Evolutionary conservation across 1,140 invertebrate species (phyloP).

Genomic region (Phenacoccus solenopsis): DNA sequence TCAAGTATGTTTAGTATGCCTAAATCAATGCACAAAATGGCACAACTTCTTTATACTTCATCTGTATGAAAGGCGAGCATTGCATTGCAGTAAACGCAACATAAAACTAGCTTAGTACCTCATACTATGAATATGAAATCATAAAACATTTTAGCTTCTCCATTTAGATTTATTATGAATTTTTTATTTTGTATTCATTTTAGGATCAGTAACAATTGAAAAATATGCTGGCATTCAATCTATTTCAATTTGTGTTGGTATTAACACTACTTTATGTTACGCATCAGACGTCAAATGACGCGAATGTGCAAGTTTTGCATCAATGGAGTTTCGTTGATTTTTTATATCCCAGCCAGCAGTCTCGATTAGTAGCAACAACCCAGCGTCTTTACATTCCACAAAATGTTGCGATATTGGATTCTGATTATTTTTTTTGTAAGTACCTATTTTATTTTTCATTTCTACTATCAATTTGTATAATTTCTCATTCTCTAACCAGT

Average conservation of each 20-base stretch:
- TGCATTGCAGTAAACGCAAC: no score
- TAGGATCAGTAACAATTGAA: no score
- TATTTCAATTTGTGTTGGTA: background rate
- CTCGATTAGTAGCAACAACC: background rate
- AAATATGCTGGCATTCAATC: no score
- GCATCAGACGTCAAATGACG: background rate
- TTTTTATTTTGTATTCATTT: no score
- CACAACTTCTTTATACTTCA: no score
- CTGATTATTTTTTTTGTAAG: constrained; percentile 7
- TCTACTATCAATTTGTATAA: background rate
- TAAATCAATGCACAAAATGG: no score
- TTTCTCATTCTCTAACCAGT: background rate
- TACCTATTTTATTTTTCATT: background rate
- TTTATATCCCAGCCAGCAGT: background rate
- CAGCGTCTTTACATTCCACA: background rate
- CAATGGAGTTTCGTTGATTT: background rate
- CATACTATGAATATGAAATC: no score
- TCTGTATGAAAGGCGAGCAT: no score
- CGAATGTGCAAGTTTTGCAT: background rate
- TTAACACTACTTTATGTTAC: background rate
- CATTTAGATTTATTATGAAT: no score
- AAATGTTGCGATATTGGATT: background rate
- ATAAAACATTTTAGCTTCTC: no score
- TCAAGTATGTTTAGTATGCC: no score
- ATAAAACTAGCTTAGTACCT: no score